Percentiles rank a stretch among this genome's conserved stretches.
Evolutionary conservation across 2,888 invertebrate species (phyloP).

Genomic region (Linnaemya vulpina): DNA sequence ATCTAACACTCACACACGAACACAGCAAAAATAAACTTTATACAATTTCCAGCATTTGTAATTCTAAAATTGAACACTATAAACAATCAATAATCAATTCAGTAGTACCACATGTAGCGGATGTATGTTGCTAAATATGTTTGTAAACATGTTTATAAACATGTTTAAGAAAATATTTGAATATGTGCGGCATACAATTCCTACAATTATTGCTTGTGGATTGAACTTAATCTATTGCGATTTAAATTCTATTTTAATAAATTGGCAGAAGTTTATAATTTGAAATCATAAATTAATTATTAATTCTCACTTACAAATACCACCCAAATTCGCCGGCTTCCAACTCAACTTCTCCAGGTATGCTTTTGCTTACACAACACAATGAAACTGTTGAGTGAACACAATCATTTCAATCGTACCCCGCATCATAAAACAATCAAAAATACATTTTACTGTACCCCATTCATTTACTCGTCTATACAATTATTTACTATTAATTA

Average conservation of each 20-base stretch:
- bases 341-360: neutral
- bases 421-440: neutral
- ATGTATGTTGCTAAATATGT: no score
- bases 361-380: neutral
- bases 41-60: neutral
- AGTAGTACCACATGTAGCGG: no score
- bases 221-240: no score
- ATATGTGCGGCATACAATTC: no score
- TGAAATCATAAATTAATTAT: neutral
- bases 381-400: constrained; percentile 28
- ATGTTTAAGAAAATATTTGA: no score
- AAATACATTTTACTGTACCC: neutral
- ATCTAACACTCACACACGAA: constrained; percentile 21
- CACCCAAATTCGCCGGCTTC: neutral
- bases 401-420: neutral
- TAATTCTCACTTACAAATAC: neutral
- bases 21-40: neutral
- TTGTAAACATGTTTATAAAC: no score
- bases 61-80: neutral
- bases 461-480: neutral
- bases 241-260: neutral
- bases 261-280: neutral
- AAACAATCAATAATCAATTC: no score
- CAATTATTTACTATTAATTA: neutral
- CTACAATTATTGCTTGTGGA: no score